These are phyloP conservation scores for Apamea monoglypha DNA, from an alignment of 2,888 invertebrate species.

Conservation along the genomic window DNA sequence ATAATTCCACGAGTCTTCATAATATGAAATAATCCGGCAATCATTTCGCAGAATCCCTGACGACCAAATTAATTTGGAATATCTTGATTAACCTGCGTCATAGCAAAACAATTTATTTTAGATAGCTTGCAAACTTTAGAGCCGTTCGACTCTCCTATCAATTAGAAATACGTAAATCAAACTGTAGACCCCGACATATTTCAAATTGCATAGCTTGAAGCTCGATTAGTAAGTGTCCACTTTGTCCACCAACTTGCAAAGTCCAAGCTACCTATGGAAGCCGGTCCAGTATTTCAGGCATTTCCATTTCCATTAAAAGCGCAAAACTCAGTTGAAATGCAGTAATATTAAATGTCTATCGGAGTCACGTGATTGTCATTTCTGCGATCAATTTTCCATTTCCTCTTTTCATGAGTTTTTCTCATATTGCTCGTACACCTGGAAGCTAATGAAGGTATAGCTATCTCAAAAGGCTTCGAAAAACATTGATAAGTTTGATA, in stretches of 20 bases:
- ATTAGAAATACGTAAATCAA: not conserved
- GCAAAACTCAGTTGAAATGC: not conserved
- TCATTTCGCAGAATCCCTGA: not conserved
- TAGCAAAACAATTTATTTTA: not conserved
- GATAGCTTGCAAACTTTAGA: not conserved
- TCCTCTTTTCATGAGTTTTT: not conserved
- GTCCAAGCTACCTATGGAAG: not conserved
- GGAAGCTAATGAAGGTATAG: not conserved
- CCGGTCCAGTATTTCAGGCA: not conserved
- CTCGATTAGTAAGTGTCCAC: not conserved
- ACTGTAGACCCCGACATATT: not conserved
- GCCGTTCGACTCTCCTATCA: not conserved
- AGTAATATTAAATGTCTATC: not conserved
- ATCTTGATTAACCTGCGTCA: not conserved
- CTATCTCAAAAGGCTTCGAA: not conserved
- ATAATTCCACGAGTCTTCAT: not conserved
- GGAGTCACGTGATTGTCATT: not conserved
- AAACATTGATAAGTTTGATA: not conserved
- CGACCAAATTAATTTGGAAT: slow-evolving; percentile 5
- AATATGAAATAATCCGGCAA: slow-evolving; percentile 1
- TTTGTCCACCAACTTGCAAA: too few relatives aligned
- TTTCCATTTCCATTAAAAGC: not conserved
- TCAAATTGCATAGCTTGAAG: not conserved
- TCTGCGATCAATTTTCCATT: not conserved
- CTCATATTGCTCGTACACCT: not conserved